phyloP scores from a whole-genome alignment of 2,113 vertebrate genomes.

The Urocitellus parryii region DNA sequence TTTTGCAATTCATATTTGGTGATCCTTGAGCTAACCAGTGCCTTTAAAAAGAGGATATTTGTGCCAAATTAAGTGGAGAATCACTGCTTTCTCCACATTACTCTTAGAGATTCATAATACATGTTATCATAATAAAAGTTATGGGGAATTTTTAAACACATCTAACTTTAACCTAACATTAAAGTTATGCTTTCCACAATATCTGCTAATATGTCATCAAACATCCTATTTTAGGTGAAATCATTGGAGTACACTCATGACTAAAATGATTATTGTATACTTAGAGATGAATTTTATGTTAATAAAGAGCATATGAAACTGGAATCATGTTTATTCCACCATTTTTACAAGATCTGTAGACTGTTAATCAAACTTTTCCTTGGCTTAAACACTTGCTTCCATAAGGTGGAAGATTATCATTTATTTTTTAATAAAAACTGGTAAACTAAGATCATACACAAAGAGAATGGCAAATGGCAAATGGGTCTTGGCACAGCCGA shows the following conservation, averaged over 20 bases:
- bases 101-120: neutral
- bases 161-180: neutral
- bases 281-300: neutral
- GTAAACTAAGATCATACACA: conserved; percentile 12
- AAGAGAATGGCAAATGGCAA: neutral
- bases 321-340: neutral
- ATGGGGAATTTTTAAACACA: conserved; percentile 29
- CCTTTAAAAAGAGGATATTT: neutral
- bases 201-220: neutral
- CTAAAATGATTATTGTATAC: neutral
- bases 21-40: neutral
- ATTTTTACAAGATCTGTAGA: conserved; percentile 48
- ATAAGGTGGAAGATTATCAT: neutral
- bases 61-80: neutral
- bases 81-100: neutral
- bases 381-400: neutral
- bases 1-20: neutral
- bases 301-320: neutral
- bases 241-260: neutral
- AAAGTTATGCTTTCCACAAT: neutral
- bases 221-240: conserved; percentile 7
- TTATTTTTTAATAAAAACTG: conserved; percentile 1
- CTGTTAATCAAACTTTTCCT: neutral
- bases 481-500: neutral
- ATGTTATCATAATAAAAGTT: neutral